Evolutionary conservation across 1,140 invertebrate genomes (phyloP), one percentile per base, ranked within the genome.

Genomic region (Drosophila pseudoananassae): DNA sequence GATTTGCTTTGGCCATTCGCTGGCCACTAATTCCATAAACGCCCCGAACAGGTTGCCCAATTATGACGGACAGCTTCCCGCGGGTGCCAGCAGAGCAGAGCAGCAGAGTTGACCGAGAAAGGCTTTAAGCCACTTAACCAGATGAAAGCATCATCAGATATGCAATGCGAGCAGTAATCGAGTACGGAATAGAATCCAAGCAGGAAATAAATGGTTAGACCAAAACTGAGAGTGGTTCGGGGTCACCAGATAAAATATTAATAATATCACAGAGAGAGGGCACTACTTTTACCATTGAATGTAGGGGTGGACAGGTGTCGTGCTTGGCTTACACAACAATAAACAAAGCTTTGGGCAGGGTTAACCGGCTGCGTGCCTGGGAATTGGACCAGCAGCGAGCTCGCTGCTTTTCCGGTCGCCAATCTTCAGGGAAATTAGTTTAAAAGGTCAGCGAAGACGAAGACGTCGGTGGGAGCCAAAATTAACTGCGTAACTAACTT

Each of bases 401-500:
- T 27, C 36, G 79, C 54, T 68, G 23, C 43, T 55, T 38, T 69
- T 54, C 63, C 50, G 40, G 66, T 40, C 55, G 64, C 49, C 56
- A 66, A 78, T 83, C 83, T 87, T 74, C 66, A 49, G 83, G 83
- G 83, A 88, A 88, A 88, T 88, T 88, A 88, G 71, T 88, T 83
- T 79, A 88, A 88, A 88, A 88, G 84, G 83, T 77, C 72, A 54
- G 10, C 12, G 51, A 57, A 65, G 65, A 68, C 38, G 54, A 12
- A 4, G 43, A 17, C 43, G 20, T 3, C 17, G 9, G 27, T 40
- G 31, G 38, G 31, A 54, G 38, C 50, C 51, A 63, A 73, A 87
- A 87, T 87, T 79, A 87, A 83, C 83, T 87, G 83, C 75, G 66
- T 83, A 83, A 87, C 83, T 87, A 88, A 87, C 76, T 87, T 87